Evolutionary conservation across 2,797 vertebrate genomes (phyloP).

Genomic region (Geotrypetes seraphini): DNA sequence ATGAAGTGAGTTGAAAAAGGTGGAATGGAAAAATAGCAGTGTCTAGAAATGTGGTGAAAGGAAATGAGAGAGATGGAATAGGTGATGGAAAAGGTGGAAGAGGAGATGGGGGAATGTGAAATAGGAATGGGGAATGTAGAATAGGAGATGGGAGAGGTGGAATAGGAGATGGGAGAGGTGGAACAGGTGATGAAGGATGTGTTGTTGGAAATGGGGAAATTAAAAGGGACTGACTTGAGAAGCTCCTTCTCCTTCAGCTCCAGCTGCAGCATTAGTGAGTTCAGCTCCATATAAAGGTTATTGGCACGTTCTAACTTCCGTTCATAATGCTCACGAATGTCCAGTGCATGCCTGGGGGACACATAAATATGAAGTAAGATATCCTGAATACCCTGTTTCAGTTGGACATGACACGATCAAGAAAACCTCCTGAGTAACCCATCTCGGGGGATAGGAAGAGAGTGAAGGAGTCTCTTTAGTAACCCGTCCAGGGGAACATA

Average conservation of each 20-base stretch:
- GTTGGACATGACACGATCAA: no score
- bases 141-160: rapidly evolving
- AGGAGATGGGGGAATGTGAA: background rate
- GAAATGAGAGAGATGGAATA: background rate
- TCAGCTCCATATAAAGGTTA: conserved; percentile 96
- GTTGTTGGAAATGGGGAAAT: background rate
- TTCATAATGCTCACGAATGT: conserved; percentile 95
- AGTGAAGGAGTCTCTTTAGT: no score
- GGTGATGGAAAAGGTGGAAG: no score
- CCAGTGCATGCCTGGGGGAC: conserved; percentile 86
- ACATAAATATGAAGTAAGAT: no score
- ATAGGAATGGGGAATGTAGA: background rate
- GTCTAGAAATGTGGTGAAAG: background rate
- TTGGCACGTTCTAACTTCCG: conserved; percentile 91
- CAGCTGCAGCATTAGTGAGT: conserved; percentile 90
- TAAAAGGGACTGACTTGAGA: conserved; percentile 65
- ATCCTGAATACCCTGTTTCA: no score
- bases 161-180: background rate
- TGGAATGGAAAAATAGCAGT: background rate
- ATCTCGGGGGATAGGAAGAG: no score
- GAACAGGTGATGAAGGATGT: no score
- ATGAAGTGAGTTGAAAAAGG: no score
- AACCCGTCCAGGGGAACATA: no score
- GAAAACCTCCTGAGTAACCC: no score
- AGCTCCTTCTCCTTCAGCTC: conserved; percentile 93